phyloP scores from a whole-genome alignment of 2,797 vertebrate genomes.

The Propithecus deckenii region DNA sequence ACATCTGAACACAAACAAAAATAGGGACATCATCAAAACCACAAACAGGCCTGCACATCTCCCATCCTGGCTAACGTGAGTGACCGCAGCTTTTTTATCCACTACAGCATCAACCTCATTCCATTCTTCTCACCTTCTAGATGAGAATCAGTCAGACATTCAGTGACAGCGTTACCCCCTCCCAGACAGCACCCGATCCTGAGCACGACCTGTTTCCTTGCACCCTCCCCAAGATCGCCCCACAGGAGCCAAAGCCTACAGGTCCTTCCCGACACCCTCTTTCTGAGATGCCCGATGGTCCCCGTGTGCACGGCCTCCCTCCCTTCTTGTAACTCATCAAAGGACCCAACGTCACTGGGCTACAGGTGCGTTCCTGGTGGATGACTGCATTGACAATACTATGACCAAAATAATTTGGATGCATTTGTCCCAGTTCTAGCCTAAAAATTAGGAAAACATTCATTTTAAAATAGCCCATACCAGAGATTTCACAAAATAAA shows the following conservation, averaged over 20 bases:
- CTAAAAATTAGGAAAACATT: neutral
- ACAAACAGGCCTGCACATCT: rapidly evolving
- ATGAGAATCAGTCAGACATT: neutral
- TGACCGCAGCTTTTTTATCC: neutral
- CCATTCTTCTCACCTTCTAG: neutral
- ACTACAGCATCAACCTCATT: neutral
- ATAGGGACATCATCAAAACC: neutral
- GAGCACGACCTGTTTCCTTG: neutral
- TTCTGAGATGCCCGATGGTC: neutral
- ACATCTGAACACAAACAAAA: neutral
- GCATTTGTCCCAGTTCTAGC: neutral
- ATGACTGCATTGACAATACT: neutral
- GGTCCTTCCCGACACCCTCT: neutral
- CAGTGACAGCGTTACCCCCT: too few relatives aligned
- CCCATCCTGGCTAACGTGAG: too few relatives aligned
- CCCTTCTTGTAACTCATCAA: neutral
- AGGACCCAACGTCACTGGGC: neutral
- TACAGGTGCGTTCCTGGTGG: neutral
- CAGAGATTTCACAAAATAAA: neutral
- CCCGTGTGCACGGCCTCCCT: neutral
- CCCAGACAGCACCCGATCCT: neutral
- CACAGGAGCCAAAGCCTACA: neutral
- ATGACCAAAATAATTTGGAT: neutral
- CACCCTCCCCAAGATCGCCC: too few relatives aligned
- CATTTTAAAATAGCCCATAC: neutral